These are phyloP conservation scores for Pseudoips prasinana DNA, from an alignment of 2,888 invertebrate genomes.

Conservation along the genomic window DNA sequence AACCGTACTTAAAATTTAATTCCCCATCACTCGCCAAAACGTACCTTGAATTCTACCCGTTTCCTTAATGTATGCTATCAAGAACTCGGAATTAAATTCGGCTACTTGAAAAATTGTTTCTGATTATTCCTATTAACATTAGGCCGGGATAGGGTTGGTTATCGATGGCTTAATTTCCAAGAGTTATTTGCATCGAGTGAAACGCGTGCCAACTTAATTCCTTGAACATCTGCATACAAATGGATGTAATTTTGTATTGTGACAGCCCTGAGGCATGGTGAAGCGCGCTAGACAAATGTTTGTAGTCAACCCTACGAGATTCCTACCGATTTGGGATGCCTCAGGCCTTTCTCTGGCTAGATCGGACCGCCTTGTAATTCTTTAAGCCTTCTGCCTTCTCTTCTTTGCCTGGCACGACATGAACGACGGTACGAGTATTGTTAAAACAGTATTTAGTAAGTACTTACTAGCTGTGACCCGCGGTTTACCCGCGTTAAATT, in stretches of 20 bases:
- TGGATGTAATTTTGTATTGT: slow-evolving; percentile 73
- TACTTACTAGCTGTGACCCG: too few species aligned
- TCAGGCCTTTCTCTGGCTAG: too few species aligned
- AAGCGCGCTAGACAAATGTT: slow-evolving; percentile 64
- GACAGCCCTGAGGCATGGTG: slow-evolving; percentile 64
- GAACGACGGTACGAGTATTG: too few species aligned
- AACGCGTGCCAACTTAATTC: slow-evolving; percentile 62
- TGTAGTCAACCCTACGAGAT: slow-evolving; percentile 45
- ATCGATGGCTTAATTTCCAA: slow-evolving; percentile 76
- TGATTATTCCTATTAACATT: slow-evolving; percentile 35
- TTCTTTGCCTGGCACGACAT: too few species aligned
- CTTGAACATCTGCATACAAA: slow-evolving; percentile 70
- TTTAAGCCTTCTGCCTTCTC: too few species aligned
- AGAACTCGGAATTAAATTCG: slow-evolving; percentile 32
- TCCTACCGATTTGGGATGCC: slow-evolving; percentile 26
- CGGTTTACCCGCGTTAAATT: too few species aligned
- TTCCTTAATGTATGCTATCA: slow-evolving; percentile 26
- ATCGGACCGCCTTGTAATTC: too few species aligned
- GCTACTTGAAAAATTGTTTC: slow-evolving; percentile 37
- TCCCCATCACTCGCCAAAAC: slow-evolving; percentile 8
- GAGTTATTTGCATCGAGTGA: slow-evolving; percentile 70
- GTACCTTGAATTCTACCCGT: slow-evolving; percentile 12
- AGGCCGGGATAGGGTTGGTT: slow-evolving; percentile 39
- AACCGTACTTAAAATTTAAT: slow-evolving; percentile 3
- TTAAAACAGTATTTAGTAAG: too few species aligned